phyloP scores from a whole-genome alignment of 2,888 invertebrate species.

The Epinotia demarniana region DNA sequence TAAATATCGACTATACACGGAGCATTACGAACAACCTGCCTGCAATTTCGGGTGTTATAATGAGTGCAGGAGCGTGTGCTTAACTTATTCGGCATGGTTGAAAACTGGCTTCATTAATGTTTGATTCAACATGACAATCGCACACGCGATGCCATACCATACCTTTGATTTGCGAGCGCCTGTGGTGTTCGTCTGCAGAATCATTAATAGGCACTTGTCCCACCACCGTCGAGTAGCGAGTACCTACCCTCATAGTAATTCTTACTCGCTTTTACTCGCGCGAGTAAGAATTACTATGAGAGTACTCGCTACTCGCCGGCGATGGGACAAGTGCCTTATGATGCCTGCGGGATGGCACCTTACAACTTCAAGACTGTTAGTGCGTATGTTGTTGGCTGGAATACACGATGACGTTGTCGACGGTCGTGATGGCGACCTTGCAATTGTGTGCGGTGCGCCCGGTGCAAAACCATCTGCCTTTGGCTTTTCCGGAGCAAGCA shows the following conservation, averaged over 20 bases:
- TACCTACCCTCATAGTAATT: no score
- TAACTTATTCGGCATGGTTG: no score
- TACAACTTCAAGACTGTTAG: not conserved
- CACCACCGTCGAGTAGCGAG: no score
- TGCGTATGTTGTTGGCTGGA: constrained; percentile 16
- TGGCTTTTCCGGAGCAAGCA: constrained; percentile 15
- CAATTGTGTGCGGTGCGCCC: constrained; percentile 12
- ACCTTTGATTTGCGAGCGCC: not conserved
- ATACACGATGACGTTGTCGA: constrained; percentile 19
- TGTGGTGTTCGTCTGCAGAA: no score
- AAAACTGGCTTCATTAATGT: not conserved
- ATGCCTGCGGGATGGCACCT: not conserved
- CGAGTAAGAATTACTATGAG: no score
- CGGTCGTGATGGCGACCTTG: constrained; percentile 23
- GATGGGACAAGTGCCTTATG: no score
- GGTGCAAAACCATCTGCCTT: constrained; percentile 28
- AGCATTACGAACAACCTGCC: no score
- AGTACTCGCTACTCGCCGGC: no score
- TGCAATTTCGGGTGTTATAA: no score
- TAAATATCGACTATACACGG: not conserved
- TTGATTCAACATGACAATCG: not conserved
- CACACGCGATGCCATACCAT: not conserved
- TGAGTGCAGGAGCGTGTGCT: no score
- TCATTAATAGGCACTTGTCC: no score
- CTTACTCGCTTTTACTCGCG: no score